Base-by-base conservation (phyloP, 1,140 invertebrate species). In the Delia radicum region DNA sequence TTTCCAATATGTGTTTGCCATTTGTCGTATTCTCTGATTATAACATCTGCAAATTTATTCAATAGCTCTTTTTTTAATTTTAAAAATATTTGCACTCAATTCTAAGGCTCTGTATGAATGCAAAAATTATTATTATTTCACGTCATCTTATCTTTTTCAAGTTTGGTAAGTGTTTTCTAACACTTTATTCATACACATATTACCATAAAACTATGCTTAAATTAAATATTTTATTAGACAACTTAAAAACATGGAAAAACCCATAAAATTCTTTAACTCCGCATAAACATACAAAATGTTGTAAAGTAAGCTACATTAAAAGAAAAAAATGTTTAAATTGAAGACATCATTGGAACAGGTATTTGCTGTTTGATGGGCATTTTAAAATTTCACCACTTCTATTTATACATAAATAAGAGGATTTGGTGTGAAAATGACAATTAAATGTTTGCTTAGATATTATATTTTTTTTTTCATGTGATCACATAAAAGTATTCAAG, bases 341-440 rank as follows among this genome's bases (percentile, higher is more conserved):
- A n/a, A n/a, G 13, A 67, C 27, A 67, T 31, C 13, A 67, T 67
- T 67, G 63, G 10, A 67, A 67, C 63, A n/a, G 63, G 31, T 67
- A 1, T 13, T 13, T 67, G n/a, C 13, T 67, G 10, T 67, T n/a
- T 29, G 27, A 29, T 31, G 27, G 27, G 6, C 26, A 67, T 29
- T n/a, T n/a, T 21, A 28, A 13, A 29, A 67, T 28, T 67, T 67
- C 27, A 28, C 12, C 15, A 8, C n/a, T n/a, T 21, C 1, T 24
- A 62, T 26, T 27, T 24, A 8, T 26, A 12, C 5, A 37, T 13
- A 37, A 37, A 37, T 13, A 12, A 5, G 33, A 55, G n/a, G n/a
- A 55, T 29, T 67, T 67, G 63, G 63, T 67, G 63, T 67, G 63
- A 29, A 67, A 67, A 67, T 67, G 28, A 29, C 27, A 28, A 67